phyloP scores from a whole-genome alignment of 2,797 vertebrate genomes.

The Neopelma chrysocephalum region DNA sequence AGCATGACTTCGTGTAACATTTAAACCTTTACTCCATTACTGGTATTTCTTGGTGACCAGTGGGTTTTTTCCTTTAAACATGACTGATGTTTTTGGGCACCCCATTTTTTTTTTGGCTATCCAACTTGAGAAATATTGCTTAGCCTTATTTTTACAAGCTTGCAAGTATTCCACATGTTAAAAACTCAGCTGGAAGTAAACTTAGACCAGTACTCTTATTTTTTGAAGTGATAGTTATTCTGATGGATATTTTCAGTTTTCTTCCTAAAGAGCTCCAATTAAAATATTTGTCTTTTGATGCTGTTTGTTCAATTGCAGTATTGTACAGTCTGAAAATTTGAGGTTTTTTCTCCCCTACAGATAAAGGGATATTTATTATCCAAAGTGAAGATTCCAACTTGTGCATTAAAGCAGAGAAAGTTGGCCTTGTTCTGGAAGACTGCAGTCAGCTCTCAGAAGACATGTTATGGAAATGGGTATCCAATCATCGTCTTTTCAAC shows the following conservation, averaged over 20 bases:
- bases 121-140: background rate
- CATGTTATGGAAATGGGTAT: slow-evolving; percentile 97
- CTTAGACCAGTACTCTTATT: background rate
- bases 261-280: background rate
- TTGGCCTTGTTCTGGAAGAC: slow-evolving; percentile 80
- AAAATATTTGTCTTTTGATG: background rate
- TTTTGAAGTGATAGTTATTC: background rate
- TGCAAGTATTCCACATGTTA: background rate
- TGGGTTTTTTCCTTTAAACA: background rate
- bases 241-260: background rate
- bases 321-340: background rate
- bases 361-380: slow-evolving; percentile 86
- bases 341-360: slow-evolving; percentile 64
- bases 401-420: slow-evolving; percentile 79
- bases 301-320: background rate
- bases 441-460: slow-evolving; percentile 78
- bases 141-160: background rate
- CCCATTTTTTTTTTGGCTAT: background rate
- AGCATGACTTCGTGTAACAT: background rate
- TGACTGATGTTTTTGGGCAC: background rate
- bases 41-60: background rate
- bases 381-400: slow-evolving; percentile 81
- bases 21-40: background rate
- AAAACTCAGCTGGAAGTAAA: background rate
- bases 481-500: slow-evolving; percentile 87